Evolutionary conservation across 2,797 vertebrate species (phyloP), one percentile per base, ranked within the genome.

Genomic region (Synaphobranchus kaupii): DNA sequence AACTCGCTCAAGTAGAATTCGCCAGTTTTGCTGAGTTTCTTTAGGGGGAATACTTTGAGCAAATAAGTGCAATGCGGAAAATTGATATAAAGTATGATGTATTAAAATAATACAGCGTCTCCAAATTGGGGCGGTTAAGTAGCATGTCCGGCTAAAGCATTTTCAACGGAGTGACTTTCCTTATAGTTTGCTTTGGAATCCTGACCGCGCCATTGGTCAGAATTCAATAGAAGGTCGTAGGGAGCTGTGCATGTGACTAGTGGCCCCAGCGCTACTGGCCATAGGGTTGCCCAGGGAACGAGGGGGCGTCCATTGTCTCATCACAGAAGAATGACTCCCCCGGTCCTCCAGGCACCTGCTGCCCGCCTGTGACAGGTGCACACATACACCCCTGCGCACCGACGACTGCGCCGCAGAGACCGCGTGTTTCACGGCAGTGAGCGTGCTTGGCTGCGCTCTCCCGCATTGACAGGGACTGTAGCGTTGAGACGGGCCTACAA

Each of bases 1-100:
- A 92, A 89, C 20, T 47, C 85, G 78, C 86, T 39, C 31, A 22
- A 86, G 88, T 76, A 6, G 34, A 15, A 15, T 76, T 1, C 13
- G 20, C 4, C 17, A 39, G 34, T 76, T 76, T 76, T 39, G 73
- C 34, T 76, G 13, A 44, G 13, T 44, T 76, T 20, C 15, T 0
- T 71, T 28, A 71, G 88, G 89, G 90, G 92, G 66, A 89, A 90
- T 31, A 84, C 80, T 85, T 39, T 84, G 88, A 22, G 22, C 56
- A 44, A 80, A 12, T 6, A 48, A 88, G 76, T 82, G 73, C 80
- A 25, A 5, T 80, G 44, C 44, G 20, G 44, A 22, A 50, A 8
- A 8, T 12, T n/a, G 20, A 48, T 48, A 76, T 76, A 20, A 20
- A 39, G 76, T 47, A n/a, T 25, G 76, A 9, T 48, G 44, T 8